Evolutionary conservation across 2,888 invertebrate genomes (phyloP), one percentile per base, ranked within the genome.

Genomic region (Sussaba pulchella): DNA sequence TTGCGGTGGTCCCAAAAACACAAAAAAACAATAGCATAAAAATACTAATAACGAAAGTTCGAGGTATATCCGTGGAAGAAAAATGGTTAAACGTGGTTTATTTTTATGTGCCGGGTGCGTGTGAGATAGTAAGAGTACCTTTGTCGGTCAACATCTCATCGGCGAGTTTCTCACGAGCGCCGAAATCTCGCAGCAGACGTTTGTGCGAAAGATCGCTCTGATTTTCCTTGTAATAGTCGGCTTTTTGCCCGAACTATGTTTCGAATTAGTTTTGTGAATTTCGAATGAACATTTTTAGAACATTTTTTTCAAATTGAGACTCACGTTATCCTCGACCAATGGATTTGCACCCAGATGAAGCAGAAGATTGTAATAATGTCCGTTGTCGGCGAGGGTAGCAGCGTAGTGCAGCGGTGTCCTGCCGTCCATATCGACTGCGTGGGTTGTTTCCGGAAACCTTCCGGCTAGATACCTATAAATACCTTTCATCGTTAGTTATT

Each of bases 371-470:
- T 96, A 98, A 89, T 97, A 97, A 91, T 97, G 97, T 0, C 97
- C 97, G 88, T 98, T 98, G 88, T 98, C 97, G 47, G 95, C 95
- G 76, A 97, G 93, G 10, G 96, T 95, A 2, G 97, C 97, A 1
- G 98, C 97, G 90, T 98, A 98, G 92, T 98, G 98, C 82, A 98
- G 93, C 0, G 98, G 95, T n/a, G 97, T 97, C 85, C 97, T 94
- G 57, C 96, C 97, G 91, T 96, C 95, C 85, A 95, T 94, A 92
- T 98, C 97, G 61, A 95, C 94, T 70, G 96, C 95, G 82, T 96
- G 96, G 61, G 97, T 94, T 12, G 98, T 98, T 93, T 98, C 98
- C 12, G 98, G 97, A 93, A 98, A 98, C 87, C 97, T 93, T 64
- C 95, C 95, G 2, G 95, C 95, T 79, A 96, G 93, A 90, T 96